These are phyloP conservation scores for Epizoanthus rinbou DNA, from an alignment of 92 coral and sea anemone species.

Conservation along the genomic window DNA sequence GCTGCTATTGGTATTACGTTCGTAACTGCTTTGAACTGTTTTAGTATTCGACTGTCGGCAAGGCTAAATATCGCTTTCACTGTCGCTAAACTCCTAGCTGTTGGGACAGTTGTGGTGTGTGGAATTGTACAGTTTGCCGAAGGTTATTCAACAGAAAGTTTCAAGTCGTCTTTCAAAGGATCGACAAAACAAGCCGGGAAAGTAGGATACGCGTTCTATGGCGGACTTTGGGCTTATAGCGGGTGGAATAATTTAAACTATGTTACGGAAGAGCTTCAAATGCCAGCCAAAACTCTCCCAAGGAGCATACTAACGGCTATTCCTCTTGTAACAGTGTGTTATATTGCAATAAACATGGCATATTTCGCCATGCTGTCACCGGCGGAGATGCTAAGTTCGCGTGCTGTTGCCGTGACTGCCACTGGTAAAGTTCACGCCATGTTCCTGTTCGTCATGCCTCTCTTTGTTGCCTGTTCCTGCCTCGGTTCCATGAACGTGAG, in stretches of 20 bases:
- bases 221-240: conserved; percentile 58
- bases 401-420: conserved; percentile 68
- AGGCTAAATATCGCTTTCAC: conserved; percentile 48
- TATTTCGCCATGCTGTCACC: conserved; percentile 60
- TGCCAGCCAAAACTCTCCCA: conserved; percentile 66
- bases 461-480: conserved; percentile 44
- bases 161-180: conserved; percentile 29
- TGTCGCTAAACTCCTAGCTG: conserved; percentile 45
- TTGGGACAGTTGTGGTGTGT: conserved; percentile 15
- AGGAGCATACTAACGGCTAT: conserved; percentile 60
- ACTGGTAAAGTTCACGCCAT: conserved; percentile 43
- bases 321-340: conserved; percentile 66
- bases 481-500: conserved; percentile 50
- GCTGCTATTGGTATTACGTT: conserved; percentile 35
- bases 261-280: conserved; percentile 63
- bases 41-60: conserved; percentile 47
- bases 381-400: conserved; percentile 58
- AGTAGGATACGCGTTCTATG: conserved; percentile 55
- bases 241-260: conserved; percentile 61
- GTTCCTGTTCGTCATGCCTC: conserved; percentile 46
- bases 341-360: conserved; percentile 60
- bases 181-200: conserved; percentile 38
- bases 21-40: conserved; percentile 45
- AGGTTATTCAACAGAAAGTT: conserved; percentile 28
- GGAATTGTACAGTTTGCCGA: conserved; percentile 11